Evolutionary conservation across 2,888 invertebrate genomes (phyloP), one percentile per base, ranked within the genome.

Genomic region (Archips xylosteana): DNA sequence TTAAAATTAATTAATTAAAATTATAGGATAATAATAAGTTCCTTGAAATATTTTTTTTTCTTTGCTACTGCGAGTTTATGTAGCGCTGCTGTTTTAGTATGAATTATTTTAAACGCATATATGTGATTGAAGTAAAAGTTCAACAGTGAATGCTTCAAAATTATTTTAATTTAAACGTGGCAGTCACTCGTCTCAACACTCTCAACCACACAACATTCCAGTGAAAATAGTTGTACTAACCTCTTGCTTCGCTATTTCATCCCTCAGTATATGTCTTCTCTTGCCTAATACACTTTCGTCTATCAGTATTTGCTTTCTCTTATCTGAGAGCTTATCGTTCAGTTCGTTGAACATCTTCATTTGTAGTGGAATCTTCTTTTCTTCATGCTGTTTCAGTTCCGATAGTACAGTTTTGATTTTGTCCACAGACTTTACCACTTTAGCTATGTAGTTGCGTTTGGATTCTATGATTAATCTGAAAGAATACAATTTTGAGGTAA

Each of bases 161-260:
- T 23, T 23, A 23, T 23, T 23, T 23, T 23, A 23, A 23, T 23
- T 23, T 23, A 23, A 23, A 23, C 23, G 23, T 23, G 1, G 23
- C 23, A 23, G 23, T 23, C 23, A 23, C 39, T 39, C 39, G 39
- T 39, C 6, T 6, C 39, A 39, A 39, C 39, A 3, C 5, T 39
- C 6, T 6, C 39, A 39, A 39, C 39, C 39, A 4, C 5, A 39
- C 39, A 39, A 39, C 1, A 5, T 39, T 39, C 39, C 39, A 39
- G 39, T 39, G 1, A 39, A 39, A 39, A 39, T 39, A 4, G 39
- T 39, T 39, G 4, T 39, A 5, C 39, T 39, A 39, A 92, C 95
- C 85, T 92, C 94, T 77, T 96, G 95, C 81, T 95, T 95, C 0
- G 95, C 92, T 13, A 96, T 90, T 78, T 96, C 95, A 77, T 95